Evolutionary conservation across 2,888 invertebrate genomes (phyloP).

Genomic region (Eilema caniola): DNA sequence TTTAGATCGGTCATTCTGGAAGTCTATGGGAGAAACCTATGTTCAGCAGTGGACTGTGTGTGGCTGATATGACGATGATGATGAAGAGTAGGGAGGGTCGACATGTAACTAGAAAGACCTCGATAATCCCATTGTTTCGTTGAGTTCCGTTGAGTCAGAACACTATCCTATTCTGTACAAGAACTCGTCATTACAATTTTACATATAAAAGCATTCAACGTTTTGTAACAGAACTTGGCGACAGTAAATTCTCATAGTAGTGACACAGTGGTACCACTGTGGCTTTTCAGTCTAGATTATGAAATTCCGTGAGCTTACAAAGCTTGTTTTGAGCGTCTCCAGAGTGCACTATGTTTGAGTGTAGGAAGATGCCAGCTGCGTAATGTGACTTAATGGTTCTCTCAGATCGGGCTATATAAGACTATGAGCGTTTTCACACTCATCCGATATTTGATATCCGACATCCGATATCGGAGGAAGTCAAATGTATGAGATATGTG

Average conservation of each 20-base stretch:
- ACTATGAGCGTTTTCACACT: no score
- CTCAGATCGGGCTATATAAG: conserved; percentile 15
- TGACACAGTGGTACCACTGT: conserved; percentile 34
- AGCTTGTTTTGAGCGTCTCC: conserved; percentile 50
- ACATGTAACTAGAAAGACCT: background rate
- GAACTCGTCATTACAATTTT: background rate
- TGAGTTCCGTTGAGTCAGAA: no score
- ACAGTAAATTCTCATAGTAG: conserved; percentile 33
- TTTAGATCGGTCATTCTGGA: no score
- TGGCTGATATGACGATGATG: no score
- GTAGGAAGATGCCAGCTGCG: conserved; percentile 28
- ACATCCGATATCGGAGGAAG: no score
- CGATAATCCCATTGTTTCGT: background rate
- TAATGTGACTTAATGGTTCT: conserved; percentile 28
- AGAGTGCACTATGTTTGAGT: conserved; percentile 48
- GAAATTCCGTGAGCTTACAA: conserved; percentile 46
- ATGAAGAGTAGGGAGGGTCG: background rate
- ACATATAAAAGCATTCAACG: background rate
- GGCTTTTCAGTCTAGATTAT: conserved; percentile 40
- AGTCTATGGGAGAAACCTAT: no score
- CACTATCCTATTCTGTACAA: background rate
- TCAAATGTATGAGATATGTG: no score
- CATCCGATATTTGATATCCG: no score
- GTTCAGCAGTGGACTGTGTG: no score
- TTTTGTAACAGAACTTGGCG: conserved; percentile 10